phyloP scores from a whole-genome alignment of 2,113 vertebrate species.

The Carettochelys insculpta region DNA sequence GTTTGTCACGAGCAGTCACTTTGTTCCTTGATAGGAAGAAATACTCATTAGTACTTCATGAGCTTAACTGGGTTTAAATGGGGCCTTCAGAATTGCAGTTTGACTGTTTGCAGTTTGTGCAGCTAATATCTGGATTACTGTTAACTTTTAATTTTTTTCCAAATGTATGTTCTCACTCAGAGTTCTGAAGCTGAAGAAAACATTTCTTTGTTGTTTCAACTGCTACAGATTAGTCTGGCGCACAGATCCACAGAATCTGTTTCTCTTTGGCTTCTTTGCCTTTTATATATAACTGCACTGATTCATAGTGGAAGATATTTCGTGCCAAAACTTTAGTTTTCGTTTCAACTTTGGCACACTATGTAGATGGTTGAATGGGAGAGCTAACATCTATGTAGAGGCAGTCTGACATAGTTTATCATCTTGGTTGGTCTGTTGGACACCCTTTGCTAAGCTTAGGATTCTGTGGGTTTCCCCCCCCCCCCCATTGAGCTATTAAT shows the following conservation, averaged over 20 bases:
- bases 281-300: background rate
- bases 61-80: background rate
- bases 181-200: background rate
- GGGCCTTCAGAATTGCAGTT: background rate
- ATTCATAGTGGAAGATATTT: slow-evolving; percentile 33
- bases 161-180: background rate
- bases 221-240: slow-evolving; percentile 40
- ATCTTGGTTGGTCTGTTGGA: background rate
- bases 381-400: background rate
- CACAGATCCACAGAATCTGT: background rate
- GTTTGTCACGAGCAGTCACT: background rate
- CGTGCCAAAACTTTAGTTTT: background rate
- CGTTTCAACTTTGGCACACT: slow-evolving; percentile 4
- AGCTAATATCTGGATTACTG: background rate
- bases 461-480: background rate
- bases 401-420: background rate
- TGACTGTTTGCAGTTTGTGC: background rate
- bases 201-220: background rate
- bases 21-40: background rate
- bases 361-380: background rate
- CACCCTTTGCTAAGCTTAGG: background rate
- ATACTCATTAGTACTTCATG: background rate
- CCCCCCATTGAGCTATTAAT: background rate
- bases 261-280: background rate
- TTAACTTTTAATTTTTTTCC: background rate